Conservation (phyloP, 2,113 vertebrate genomes). For the Anhinga rufa region DNA sequence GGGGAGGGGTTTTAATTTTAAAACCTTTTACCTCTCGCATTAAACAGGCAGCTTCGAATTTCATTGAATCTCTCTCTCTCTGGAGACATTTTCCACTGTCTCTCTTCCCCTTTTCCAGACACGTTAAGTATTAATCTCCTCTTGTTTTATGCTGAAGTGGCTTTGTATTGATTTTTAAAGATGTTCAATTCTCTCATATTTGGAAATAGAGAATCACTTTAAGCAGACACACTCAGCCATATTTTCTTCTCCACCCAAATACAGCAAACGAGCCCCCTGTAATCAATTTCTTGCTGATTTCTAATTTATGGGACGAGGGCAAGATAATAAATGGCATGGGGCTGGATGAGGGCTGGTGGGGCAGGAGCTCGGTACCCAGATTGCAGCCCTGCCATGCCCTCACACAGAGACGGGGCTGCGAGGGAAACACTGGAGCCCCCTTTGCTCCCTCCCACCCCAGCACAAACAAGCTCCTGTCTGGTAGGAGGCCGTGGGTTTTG, state of each 20-base stretch:
- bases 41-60: constrained; percentile 29
- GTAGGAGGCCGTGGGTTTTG: neutral
- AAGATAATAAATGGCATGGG: neutral
- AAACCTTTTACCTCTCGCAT: neutral
- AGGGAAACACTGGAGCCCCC: neutral
- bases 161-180: constrained; percentile 58
- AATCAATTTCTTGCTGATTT: neutral
- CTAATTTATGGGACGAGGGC: neutral
- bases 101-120: neutral
- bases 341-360: neutral
- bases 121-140: constrained; percentile 49
- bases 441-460: neutral
- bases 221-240: neutral
- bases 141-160: constrained; percentile 21
- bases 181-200: constrained; percentile 21
- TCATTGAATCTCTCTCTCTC: constrained; percentile 18
- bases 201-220: constrained; percentile 5
- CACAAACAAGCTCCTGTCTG: neutral
- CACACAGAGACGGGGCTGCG: neutral
- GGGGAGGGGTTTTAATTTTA: constrained; percentile 11
- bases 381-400: neutral
- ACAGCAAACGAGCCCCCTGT: neutral
- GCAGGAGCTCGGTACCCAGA: rapidly evolving
- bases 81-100: neutral
- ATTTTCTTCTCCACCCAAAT: neutral